Base-by-base conservation (phyloP, 2,113 vertebrate genomes). In the Esox niger region DNA sequence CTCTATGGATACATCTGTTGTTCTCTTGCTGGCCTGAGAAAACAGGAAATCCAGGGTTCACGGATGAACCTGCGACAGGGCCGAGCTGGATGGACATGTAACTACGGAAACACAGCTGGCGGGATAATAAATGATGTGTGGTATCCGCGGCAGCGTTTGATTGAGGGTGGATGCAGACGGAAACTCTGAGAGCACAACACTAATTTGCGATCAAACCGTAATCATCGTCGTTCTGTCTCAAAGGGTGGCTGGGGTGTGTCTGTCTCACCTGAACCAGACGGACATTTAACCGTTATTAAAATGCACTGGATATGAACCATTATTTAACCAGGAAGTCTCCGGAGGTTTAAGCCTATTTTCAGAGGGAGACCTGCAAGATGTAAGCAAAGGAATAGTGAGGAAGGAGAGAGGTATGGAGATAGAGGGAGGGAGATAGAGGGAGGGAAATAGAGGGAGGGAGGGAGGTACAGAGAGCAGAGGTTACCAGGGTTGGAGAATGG, bases 81-180 rank as follows among this genome's bases (percentile, higher is more conserved):
- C 47, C n/a, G 15, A 43, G 47, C 21, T 9, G 47, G 47, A 52
- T 52, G 35, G 30, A 56, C 27, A 55, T 10, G 57, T 67, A 67
- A 47, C 25, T 49, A 26, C 32, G 46, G 57, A 64, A 76, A 68
- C 72, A 68, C 64, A 77, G 69, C 71, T 80, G 75, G 25, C 69
- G 35, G 47, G 47, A 27, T 65, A 47, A 43, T 62, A 68, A 67
- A 62, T 29, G 17, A 63, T 46, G 62, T n/a, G n/a, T n/a, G n/a
- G n/a, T 27, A 60, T 47, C 46, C 33, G 29, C 27, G 29, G 46
- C 62, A 33, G 61, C 52, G 74, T 62, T 29, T 71, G 66, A 69
- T 30, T 62, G 49, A 49, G 46, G 61, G 57, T n/a, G 33, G 11
- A 54, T 60, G 29, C 11, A 52, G 60, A 35, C 60, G 21, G 27